A percentile compares a stretch with the other conserved stretches of the same genome.
These are phyloP conservation scores for Lochmaea crataegi DNA, from an alignment of 2,888 invertebrate genomes.

Conservation along the genomic window DNA sequence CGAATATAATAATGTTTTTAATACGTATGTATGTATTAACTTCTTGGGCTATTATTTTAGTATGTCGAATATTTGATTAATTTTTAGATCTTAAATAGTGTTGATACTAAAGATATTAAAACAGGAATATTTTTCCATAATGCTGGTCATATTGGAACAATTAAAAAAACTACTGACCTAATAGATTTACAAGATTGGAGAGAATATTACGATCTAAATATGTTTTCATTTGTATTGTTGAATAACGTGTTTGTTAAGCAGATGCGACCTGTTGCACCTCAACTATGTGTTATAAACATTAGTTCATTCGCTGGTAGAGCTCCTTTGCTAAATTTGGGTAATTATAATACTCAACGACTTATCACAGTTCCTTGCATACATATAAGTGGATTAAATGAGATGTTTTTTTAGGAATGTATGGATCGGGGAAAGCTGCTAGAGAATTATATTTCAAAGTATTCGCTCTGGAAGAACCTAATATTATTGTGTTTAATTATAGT, in stretches of 20 bases:
- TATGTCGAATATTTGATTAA: neutral
- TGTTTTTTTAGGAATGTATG: slow-evolving; percentile 75
- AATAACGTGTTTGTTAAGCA: slow-evolving; percentile 78
- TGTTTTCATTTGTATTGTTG: slow-evolving; percentile 62
- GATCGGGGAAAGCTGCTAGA: slow-evolving; percentile 87
- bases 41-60: neutral
- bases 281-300: slow-evolving; percentile 79
- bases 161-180: slow-evolving; percentile 74
- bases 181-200: slow-evolving; percentile 73
- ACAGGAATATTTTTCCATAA: slow-evolving; percentile 86
- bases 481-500: slow-evolving; percentile 87
- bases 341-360: neutral
- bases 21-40: slow-evolving; percentile 51
- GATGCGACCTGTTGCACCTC: slow-evolving; percentile 52
- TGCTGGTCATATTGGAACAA: slow-evolving; percentile 84
- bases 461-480: slow-evolving; percentile 80
- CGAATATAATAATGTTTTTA: slow-evolving; percentile 68
- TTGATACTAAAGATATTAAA: slow-evolving; percentile 67
- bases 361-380: neutral
- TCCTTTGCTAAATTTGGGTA: slow-evolving; percentile 77
- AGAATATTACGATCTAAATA: slow-evolving; percentile 79
- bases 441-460: slow-evolving; percentile 90
- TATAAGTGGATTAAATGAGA: no score
- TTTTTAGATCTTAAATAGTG: slow-evolving; percentile 59
- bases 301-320: slow-evolving; percentile 84